Base-by-base conservation (phyloP, 2,888 invertebrate species). In the Lordiphosa andalusiaca region DNA sequence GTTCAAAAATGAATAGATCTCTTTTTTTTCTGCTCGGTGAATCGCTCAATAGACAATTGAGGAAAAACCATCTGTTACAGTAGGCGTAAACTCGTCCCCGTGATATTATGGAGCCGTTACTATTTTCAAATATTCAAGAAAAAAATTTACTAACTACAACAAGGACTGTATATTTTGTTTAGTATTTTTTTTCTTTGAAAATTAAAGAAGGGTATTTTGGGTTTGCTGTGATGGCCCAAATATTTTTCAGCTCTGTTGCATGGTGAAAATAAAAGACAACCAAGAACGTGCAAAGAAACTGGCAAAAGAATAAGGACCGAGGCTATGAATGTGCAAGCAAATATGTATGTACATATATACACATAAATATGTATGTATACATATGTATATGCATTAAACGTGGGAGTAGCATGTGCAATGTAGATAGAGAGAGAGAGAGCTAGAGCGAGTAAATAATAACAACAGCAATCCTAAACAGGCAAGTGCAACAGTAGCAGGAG, bases 311-410 rank as follows among this genome's bases (percentile, higher is more conserved):
- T 58, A 63, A 71, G 72, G 65, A 68, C 72, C 62, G 65, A 75
- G 59, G 69, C 77, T 72, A 81, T 81, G 81, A 83, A 53, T 59
- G 67, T 66, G 60, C 69, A 67, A 38, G 48, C 44, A 53, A 48
- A 47, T 61, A 39, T 66, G 68, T 60, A 42, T 58, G 67, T 13
- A 65, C 51, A 54, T 46, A 47, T 50, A 56, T 39, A 38, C 54
- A 53, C 47, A 33, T 52, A 53, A 36, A 10, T 38, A 54, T 13
- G 46, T 38, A 53, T 41, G 16, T 38, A 54, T 33, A 25, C 12
- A 37, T 12, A 41, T 6, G 25, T 13, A 23, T 19, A 37, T 35
- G 54, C 16, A 35, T 46, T 39, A n/a, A 6, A 47, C 36, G 21
- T 47, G 35, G 16, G 16, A 25, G 41, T 42, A 30, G 30, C 30